These are phyloP conservation scores for Holcopasites calliopsidis DNA, from an alignment of 1,140 invertebrate species.

Conservation along the genomic window DNA sequence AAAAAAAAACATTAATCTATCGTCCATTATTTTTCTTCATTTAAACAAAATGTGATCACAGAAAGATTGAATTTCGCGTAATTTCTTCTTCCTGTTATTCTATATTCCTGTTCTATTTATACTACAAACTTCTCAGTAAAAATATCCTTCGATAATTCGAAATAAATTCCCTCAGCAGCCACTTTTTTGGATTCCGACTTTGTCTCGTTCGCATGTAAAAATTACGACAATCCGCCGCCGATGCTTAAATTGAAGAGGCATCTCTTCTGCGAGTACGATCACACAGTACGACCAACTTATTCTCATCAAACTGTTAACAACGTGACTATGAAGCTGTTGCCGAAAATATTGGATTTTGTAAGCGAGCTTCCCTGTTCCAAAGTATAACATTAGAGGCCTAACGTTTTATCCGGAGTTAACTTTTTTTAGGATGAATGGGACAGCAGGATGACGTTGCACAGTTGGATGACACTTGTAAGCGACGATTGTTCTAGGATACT, in stretches of 20 bases:
- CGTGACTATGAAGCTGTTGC: constrained; percentile 75
- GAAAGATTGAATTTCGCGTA: too few species aligned
- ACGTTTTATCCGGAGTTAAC: neutral
- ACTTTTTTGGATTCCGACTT: neutral
- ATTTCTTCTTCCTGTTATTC: too few species aligned
- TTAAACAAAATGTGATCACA: too few species aligned
- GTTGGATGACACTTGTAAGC: constrained; percentile 70
- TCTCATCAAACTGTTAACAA: constrained; percentile 72
- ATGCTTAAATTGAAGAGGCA: constrained; percentile 72
- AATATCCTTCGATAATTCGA: neutral
- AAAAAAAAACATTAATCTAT: too few species aligned
- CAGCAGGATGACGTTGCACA: constrained; percentile 62
- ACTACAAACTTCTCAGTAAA: neutral
- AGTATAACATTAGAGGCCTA: too few species aligned
- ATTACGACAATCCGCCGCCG: constrained; percentile 46
- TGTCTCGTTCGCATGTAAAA: constrained; percentile 58
- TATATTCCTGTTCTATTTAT: neutral
- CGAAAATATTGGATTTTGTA: constrained; percentile 81
- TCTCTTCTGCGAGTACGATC: constrained; percentile 80
- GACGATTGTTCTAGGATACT: neutral
- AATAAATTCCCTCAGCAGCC: constrained; percentile 1
- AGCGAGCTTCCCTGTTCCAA: too few species aligned
- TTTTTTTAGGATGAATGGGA: constrained; percentile 57
- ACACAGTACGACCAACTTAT: constrained; percentile 72
- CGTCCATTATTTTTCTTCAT: too few species aligned